phyloP scores from a whole-genome alignment of 2,797 vertebrate species.

The Chelon labrosus region DNA sequence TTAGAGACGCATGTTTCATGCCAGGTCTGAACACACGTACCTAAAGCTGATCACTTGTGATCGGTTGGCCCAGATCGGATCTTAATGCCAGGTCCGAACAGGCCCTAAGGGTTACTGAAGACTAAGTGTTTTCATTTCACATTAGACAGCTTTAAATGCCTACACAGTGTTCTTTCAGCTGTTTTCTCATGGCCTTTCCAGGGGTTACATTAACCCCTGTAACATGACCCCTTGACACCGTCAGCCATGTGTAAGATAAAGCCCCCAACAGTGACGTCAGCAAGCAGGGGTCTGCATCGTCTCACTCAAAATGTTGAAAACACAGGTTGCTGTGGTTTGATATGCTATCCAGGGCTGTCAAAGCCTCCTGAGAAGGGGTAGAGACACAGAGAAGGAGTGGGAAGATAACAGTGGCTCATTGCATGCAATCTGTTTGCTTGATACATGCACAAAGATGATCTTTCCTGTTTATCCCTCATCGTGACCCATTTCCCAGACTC shows the following conservation, averaged over 20 bases:
- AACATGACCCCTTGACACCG: conserved; percentile 33
- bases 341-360: neutral
- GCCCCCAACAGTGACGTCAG: conserved; percentile 44
- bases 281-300: conserved; percentile 13
- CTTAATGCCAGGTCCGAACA: too few species aligned
- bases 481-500: conserved; percentile 71
- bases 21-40: too few species aligned
- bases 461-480: conserved; percentile 25
- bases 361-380: conserved; percentile 1
- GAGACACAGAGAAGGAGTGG: conserved; percentile 7
- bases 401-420: conserved; percentile 26
- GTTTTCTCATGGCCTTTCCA: conserved; percentile 43
- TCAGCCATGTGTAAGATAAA: conserved; percentile 50
- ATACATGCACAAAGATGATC: conserved; percentile 42
- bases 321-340: conserved; percentile 4
- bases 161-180: conserved; percentile 18
- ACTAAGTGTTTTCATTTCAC: neutral
- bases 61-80: too few species aligned
- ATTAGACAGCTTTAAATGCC: neutral
- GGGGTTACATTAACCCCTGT: conserved; percentile 39
- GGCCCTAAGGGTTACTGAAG: neutral
- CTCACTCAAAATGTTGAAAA: conserved; percentile 24
- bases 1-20: too few species aligned
- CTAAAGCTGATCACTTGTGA: too few species aligned
- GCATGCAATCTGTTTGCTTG: conserved; percentile 25